Evolutionary conservation across 2,888 invertebrate genomes (phyloP).

Genomic region (Tachina grossa): DNA sequence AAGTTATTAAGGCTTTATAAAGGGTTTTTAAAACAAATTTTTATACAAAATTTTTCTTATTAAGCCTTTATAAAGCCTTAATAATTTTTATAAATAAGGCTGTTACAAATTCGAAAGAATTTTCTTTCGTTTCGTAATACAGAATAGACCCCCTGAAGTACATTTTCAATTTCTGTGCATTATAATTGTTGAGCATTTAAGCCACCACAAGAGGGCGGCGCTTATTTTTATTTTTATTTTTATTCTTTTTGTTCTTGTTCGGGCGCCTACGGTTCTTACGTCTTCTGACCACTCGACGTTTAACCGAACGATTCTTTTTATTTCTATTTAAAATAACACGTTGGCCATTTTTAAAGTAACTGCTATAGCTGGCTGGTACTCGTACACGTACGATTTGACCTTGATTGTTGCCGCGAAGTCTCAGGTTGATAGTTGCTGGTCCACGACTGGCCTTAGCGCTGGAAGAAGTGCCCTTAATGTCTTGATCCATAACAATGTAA

Average conservation of each 20-base stretch:
- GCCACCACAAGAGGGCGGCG: slow-evolving; percentile 65
- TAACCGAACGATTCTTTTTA: slow-evolving; percentile 67
- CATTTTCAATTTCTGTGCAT: background rate
- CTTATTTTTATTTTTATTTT: slow-evolving; percentile 71
- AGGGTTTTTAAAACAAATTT: too few relatives aligned
- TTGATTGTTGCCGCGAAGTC: slow-evolving; percentile 75
- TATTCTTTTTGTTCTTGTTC: slow-evolving; percentile 72
- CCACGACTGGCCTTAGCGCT: slow-evolving; percentile 74
- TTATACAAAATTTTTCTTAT: too few relatives aligned
- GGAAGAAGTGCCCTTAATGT: slow-evolving; percentile 73
- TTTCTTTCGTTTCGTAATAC: too few relatives aligned
- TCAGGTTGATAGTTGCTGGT: slow-evolving; percentile 74
- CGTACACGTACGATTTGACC: slow-evolving; percentile 77
- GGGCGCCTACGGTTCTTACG: slow-evolving; percentile 74
- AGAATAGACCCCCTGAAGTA: background rate
- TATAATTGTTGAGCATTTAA: background rate
- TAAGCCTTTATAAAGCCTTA: too few relatives aligned
- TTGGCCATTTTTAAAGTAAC: slow-evolving; percentile 80
- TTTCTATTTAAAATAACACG: slow-evolving; percentile 76
- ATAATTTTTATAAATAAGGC: too few relatives aligned
- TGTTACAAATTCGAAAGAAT: too few relatives aligned
- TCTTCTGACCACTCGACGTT: slow-evolving; percentile 75
- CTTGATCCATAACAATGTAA: slow-evolving; percentile 75
- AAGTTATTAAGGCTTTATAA: too few relatives aligned
- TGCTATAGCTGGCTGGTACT: slow-evolving; percentile 78